Evolutionary conservation across 2,113 vertebrate species (phyloP).

Genomic region (Otis tarda): DNA sequence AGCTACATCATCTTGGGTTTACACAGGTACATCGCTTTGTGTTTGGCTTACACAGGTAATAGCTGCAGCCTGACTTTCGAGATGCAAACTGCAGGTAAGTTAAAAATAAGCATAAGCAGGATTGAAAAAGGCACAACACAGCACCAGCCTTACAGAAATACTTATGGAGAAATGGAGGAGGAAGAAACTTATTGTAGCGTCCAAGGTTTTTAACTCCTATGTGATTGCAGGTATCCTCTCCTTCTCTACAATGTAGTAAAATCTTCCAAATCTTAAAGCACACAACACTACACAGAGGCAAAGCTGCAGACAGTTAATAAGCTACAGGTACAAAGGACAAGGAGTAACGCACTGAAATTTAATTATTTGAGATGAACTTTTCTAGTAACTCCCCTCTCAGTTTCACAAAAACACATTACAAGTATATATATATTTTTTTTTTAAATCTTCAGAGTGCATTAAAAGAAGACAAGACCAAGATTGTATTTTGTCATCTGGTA

Average conservation of each 20-base stretch:
- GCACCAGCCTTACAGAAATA: background rate
- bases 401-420: background rate
- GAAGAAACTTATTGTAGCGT: background rate
- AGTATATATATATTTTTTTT: background rate
- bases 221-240: background rate
- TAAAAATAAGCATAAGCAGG: background rate
- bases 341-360: background rate
- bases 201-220: background rate
- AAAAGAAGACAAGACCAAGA: background rate
- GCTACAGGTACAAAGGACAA: background rate
- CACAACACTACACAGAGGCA: background rate
- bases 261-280: background rate
- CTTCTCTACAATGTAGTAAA: background rate
- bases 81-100: background rate
- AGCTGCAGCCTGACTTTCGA: background rate
- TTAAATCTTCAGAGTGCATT: background rate
- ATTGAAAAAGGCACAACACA: background rate
- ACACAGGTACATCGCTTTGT: background rate
- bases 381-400: background rate
- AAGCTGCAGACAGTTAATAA: background rate
- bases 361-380: background rate
- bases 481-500: background rate
- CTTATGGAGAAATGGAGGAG: background rate
- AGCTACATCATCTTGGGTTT: background rate
- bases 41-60: background rate